Evolutionary conservation across 2,888 invertebrate genomes (phyloP), one percentile per base, ranked within the genome.

Genomic region (Drosophila putrida): DNA sequence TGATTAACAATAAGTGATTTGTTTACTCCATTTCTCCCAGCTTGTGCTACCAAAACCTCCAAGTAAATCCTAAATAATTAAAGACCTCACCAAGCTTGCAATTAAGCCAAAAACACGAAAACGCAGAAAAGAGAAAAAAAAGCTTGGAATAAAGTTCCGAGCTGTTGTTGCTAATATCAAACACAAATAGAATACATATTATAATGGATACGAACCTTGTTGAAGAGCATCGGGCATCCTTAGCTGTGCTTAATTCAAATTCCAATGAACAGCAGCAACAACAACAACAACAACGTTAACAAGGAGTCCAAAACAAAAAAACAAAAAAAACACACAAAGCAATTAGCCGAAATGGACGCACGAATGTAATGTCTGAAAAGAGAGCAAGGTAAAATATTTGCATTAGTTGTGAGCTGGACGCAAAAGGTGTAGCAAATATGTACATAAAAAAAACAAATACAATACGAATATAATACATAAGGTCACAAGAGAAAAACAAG

Each of bases 291-390:
- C 35, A 31, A 63, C 46, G 44, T 44, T 61, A 72, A 50, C 59
- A 60, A 44, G 38, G 51, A 57, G 54, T 51, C 50, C 25, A 51
- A 47, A 35, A 51, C 51, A 50, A 51, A 51, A 27, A 50, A 57
- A 41, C n/a, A n/a, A 53, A 71, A 61, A 67, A 39, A 61, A 67
- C 33, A 88, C 73, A 70, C 81, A 80, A 84, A 87, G 82, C 82
- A 82, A 89, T 82, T 83, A 88, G 89, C 89, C 67, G 62, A 72
- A 84, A 78, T 71, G 75, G 62, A 81, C 88, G 89, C 82, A 83
- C 77, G 88, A 83, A 66, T 62, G 68, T 35, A 70, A 68, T 75
- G 63, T 87, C 83, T 83, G 63, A 67, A 71, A 71, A 72, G 50
- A 80, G 65, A 81, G 65, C 54, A 72, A 73, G 60, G 62, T 75